Evolutionary conservation across 1,140 invertebrate species (phyloP).

Genomic region (Drosophila nigrodunni): DNA sequence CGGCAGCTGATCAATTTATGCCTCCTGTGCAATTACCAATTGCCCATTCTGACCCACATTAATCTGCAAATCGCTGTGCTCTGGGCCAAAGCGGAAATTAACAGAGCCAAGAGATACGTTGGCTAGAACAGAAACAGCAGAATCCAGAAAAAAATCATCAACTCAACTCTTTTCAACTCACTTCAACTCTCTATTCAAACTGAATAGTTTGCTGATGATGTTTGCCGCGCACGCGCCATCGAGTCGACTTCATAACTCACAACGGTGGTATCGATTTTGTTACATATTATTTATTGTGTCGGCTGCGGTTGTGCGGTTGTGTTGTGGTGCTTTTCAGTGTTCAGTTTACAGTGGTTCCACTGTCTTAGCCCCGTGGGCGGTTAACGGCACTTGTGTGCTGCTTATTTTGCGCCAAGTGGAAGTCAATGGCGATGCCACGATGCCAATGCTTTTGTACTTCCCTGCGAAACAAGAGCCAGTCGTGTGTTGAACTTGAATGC

Average conservation of each 20-base stretch:
- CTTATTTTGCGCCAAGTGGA: slow-evolving; percentile 63
- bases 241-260: slow-evolving; percentile 71
- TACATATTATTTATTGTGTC: slow-evolving; percentile 81
- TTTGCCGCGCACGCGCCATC: slow-evolving; percentile 62
- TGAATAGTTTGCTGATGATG: background rate
- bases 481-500: slow-evolving; percentile 54
- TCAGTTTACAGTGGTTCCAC: slow-evolving; percentile 13
- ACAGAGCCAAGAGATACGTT: slow-evolving; percentile 41
- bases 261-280: slow-evolving; percentile 73
- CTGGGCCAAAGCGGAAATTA: slow-evolving; percentile 71
- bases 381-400: slow-evolving; percentile 72
- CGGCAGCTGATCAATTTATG: slow-evolving; percentile 37
- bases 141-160: background rate
- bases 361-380: slow-evolving; percentile 62
- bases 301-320: slow-evolving; percentile 23
- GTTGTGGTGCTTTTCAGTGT: slow-evolving; percentile 1
- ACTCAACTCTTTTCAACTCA: background rate
- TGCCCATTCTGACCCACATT: slow-evolving; percentile 73
- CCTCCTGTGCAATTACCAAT: slow-evolving; percentile 59
- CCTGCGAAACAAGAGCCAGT: slow-evolving; percentile 64
- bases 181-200: background rate
- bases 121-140: background rate
- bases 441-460: slow-evolving; percentile 17
- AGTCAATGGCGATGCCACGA: slow-evolving; percentile 21
- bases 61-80: slow-evolving; percentile 65